phyloP scores from a whole-genome alignment of 2,797 vertebrate genomes.

The Clarias platycephalus region DNA sequence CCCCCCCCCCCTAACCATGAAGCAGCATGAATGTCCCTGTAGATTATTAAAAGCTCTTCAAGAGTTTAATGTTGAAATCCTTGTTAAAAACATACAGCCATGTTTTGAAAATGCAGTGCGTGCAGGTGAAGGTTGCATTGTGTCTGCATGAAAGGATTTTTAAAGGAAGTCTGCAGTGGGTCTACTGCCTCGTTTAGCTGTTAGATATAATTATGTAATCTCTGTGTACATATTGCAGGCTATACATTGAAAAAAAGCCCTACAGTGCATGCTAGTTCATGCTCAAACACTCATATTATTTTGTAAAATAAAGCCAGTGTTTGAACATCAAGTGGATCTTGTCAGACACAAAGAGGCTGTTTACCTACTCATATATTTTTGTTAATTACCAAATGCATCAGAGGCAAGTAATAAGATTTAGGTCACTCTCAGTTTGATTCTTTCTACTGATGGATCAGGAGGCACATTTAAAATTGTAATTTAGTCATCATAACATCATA shows the following conservation, averaged over 20 bases:
- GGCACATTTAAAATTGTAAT: neutral
- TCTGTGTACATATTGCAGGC: neutral
- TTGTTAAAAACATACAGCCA: neutral
- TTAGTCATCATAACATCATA: too few relatives aligned
- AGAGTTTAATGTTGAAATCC: neutral
- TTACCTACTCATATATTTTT: neutral
- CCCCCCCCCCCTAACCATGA: neutral
- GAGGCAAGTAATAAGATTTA: neutral
- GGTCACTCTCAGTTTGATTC: neutral
- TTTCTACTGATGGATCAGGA: neutral
- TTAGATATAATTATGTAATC: neutral
- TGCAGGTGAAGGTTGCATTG: neutral
- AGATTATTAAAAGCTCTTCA: constrained; percentile 5
- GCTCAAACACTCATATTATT: neutral
- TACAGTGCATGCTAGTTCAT: neutral
- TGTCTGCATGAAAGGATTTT: neutral
- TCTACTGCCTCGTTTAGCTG: neutral
- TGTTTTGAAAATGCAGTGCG: too few relatives aligned
- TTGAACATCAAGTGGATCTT: neutral
- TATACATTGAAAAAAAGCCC: neutral
- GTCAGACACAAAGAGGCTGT: neutral
- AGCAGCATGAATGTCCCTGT: neutral
- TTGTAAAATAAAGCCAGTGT: neutral
- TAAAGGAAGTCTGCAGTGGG: constrained; percentile 6
- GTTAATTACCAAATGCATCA: neutral